Conservation (phyloP, 2,113 vertebrate species). For the Hemichromis elongatus region DNA sequence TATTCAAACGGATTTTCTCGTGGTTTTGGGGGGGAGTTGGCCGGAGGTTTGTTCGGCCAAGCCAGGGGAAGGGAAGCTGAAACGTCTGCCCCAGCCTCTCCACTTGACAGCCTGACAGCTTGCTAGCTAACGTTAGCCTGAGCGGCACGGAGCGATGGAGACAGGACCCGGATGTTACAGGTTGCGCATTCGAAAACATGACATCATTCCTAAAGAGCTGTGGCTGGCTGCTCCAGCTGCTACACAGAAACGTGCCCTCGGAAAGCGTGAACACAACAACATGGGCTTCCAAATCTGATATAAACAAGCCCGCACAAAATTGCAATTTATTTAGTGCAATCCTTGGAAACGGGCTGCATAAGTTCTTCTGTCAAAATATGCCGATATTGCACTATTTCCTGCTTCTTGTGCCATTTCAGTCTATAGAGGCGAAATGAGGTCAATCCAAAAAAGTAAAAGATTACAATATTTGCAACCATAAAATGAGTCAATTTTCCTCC, state of each 20-base stretch:
- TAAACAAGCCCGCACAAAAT: neutral
- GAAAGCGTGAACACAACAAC: neutral
- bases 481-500: neutral
- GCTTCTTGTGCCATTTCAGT: neutral
- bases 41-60: conserved; percentile 45
- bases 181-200: conserved; percentile 70
- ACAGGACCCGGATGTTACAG: conserved; percentile 76
- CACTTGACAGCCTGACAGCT: conserved; percentile 67
- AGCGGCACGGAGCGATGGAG: neutral
- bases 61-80: conserved; percentile 63
- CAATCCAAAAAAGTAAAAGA: neutral
- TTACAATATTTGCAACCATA: neutral
- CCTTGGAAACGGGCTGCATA: neutral
- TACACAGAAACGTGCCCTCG: neutral
- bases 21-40: neutral
- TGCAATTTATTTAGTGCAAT: neutral
- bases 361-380: neutral
- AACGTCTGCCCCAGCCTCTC: conserved; percentile 69
- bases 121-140: conserved; percentile 63
- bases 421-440: neutral
- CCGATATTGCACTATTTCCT: neutral
- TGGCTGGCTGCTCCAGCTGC: neutral
- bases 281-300: neutral
- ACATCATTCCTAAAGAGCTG: conserved; percentile 63
- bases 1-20: conserved; percentile 13